These are phyloP conservation scores for Corythornis madagascariensis DNA, from an alignment of 2,113 vertebrate species.

Conservation along the genomic window DNA sequence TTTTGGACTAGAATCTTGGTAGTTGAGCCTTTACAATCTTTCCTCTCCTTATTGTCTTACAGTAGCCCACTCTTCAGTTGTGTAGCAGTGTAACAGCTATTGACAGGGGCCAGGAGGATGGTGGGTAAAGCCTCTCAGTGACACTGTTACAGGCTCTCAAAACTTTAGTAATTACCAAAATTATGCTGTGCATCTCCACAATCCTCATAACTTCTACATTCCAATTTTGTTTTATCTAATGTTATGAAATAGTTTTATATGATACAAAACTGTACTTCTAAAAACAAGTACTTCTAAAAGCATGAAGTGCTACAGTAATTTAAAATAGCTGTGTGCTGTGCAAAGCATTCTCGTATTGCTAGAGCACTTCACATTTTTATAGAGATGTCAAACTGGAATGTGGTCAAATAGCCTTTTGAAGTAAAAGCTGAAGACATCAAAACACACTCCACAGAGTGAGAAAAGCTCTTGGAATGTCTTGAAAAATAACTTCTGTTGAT, in stretches of 20 bases:
- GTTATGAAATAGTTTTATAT: not conserved
- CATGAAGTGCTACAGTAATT: not conserved
- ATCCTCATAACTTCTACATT: not conserved
- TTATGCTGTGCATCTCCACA: not conserved
- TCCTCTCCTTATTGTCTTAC: fast-evolving
- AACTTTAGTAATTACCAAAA: not conserved
- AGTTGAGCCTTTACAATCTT: not conserved
- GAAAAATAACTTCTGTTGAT: not conserved
- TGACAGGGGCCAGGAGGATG: not conserved
- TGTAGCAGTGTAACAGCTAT: fast-evolving
- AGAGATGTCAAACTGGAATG: not conserved
- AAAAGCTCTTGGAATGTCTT: not conserved
- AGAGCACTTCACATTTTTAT: not conserved
- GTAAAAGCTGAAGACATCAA: not conserved
- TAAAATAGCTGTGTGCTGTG: not conserved
- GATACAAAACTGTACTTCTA: not conserved
- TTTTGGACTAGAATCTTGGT: not conserved
- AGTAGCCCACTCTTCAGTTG: fast-evolving
- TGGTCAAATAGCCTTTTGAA: slow-evolving; percentile 1
- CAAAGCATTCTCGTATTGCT: not conserved
- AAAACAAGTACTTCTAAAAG: not conserved
- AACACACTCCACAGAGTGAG: not conserved
- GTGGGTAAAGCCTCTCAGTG: not conserved
- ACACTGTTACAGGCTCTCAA: not conserved
- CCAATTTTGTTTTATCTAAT: not conserved